Percentiles rank a stretch among this genome's conserved stretches.
Evolutionary conservation across 1,140 invertebrate species (phyloP).

Genomic region (Lasioglossum baleicum): DNA sequence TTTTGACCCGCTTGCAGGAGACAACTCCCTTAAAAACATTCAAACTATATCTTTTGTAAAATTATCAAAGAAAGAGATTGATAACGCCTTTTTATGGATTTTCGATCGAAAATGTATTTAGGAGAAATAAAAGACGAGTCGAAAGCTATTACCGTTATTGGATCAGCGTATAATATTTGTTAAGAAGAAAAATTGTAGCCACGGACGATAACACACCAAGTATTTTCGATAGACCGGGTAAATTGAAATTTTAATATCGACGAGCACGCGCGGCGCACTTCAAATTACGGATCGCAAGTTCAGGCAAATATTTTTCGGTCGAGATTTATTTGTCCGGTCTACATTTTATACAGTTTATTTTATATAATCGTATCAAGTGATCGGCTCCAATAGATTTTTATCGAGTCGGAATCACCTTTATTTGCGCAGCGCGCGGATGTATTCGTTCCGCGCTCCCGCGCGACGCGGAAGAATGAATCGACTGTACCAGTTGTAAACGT

Average conservation of each 20-base stretch:
- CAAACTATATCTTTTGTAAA: too few species aligned
- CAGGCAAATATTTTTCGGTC: not conserved
- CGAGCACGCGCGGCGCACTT: not conserved
- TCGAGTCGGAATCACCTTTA: conserved; percentile 60
- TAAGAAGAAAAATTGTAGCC: not conserved
- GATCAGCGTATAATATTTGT: not conserved
- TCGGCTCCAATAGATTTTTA: conserved; percentile 68
- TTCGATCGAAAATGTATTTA: too few species aligned
- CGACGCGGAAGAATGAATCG: conserved; percentile 14
- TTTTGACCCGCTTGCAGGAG: too few species aligned
- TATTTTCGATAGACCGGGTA: conserved; percentile 9
- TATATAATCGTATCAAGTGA: conserved; percentile 52
- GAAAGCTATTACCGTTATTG: not conserved
- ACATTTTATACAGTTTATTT: conserved; percentile 41
- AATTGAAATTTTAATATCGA: conserved; percentile 41
- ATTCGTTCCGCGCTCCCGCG: not conserved
- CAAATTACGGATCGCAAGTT: conserved; percentile 19
- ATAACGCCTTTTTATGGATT: too few species aligned
- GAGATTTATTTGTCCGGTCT: conserved; percentile 22
- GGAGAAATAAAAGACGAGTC: too few species aligned
- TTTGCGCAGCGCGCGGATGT: conserved; percentile 47
- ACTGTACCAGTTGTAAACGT: conserved; percentile 12
- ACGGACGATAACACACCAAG: not conserved
- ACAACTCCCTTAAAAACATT: too few species aligned
- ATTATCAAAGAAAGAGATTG: too few species aligned